Evolutionary conservation across 2,888 invertebrate genomes (phyloP), one percentile per base, ranked within the genome.

Genomic region (Drosophila mimetica): DNA sequence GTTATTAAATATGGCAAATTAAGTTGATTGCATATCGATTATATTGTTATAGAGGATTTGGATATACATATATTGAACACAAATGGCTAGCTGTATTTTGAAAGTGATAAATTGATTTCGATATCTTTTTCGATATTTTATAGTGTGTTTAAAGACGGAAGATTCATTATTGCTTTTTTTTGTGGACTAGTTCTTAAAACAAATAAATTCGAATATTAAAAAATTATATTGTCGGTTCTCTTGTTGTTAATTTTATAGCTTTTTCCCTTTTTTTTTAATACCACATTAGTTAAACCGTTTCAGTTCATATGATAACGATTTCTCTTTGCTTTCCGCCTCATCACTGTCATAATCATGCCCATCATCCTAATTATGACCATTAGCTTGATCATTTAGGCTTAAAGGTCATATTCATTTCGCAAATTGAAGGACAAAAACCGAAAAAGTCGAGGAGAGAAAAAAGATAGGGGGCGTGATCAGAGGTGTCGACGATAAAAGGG

Each of bases 321-420:
- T 5, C n/a, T 25, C 22, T 25, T 14, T 9, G 11, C 16, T 16
- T 53, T 41, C 41, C 37, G 36, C 25, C 34, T 13, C 37, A 32
- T 41, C 20, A 18, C 53, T 30, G 30, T 14, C 36, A 36, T 36
- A 42, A 58, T 30, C 52, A 25, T 22, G 9, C 28, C 48, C 59
- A 59, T 18, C 58, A 57, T 58, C 58, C 59, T 60, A 60, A 60
- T 60, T 60, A 59, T 59, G 30, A 59, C 37, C 30, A 59, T 60
- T 60, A 53, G 53, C n/a, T n/a, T n/a, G 32, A 53, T 22, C 58
- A 16, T 58, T 58, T 59, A 46, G 46, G 60, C 60, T 44, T 44
- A 16, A 46, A 60, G 60, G 60, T 22, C 60, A 37, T 9, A 59
- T 46, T 60, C 20, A 59, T 59, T 58, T 37, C 9, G 25, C 28